phyloP scores from a whole-genome alignment of 2,113 vertebrate genomes.

The Acinonyx jubatus region DNA sequence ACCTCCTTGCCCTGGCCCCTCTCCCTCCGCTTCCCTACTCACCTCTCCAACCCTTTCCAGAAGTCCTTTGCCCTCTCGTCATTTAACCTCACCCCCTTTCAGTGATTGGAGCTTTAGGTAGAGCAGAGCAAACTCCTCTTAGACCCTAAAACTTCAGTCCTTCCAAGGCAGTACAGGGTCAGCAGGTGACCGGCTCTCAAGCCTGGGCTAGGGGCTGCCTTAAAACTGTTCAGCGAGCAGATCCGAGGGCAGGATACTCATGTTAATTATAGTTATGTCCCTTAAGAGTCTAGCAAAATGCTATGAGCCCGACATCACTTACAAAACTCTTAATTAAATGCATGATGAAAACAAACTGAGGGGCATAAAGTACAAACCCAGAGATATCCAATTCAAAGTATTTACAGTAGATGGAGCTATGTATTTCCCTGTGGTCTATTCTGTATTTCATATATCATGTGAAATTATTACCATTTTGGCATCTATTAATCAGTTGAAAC shows the following conservation, averaged over 20 bases:
- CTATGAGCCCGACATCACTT: background rate
- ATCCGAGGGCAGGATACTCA: background rate
- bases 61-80: background rate
- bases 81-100: background rate
- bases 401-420: constrained; percentile 83
- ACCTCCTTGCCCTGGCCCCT: background rate
- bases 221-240: background rate
- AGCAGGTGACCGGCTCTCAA: background rate
- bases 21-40: background rate
- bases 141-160: background rate
- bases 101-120: background rate
- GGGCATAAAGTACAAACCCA: background rate
- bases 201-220: background rate
- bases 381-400: constrained; percentile 66
- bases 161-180: background rate
- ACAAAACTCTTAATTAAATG: background rate
- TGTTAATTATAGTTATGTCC: too few species aligned
- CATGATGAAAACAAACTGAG: background rate
- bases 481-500: background rate
- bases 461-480: background rate
- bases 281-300: background rate
- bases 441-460: background rate
- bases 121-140: background rate
- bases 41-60: background rate
- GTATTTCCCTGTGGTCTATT: constrained; percentile 68